Evolutionary conservation across 1,140 invertebrate genomes (phyloP).

Genomic region (Drosophila nikananu): DNA sequence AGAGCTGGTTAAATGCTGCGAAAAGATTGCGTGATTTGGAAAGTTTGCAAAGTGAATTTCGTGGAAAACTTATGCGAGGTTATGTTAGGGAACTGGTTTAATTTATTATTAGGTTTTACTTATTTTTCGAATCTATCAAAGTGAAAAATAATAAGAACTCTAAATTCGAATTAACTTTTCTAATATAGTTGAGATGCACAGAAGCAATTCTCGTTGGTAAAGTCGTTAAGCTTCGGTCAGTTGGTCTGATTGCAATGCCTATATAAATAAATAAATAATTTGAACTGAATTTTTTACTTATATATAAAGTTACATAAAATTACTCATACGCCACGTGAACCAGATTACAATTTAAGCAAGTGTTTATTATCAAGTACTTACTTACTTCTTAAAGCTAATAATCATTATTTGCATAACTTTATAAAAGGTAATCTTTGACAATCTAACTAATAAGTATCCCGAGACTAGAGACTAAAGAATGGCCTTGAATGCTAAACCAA

Average conservation of each 20-base stretch:
- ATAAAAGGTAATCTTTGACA: neutral
- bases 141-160: too few species aligned
- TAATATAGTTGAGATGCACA: neutral
- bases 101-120: neutral
- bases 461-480: neutral
- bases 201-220: neutral
- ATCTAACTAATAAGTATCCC: neutral
- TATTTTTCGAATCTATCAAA: too few species aligned
- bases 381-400: neutral
- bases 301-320: neutral
- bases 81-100: too few species aligned
- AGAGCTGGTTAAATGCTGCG: conserved; percentile 18
- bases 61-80: neutral
- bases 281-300: neutral
- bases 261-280: neutral
- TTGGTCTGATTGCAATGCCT: neutral
- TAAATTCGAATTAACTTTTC: too few species aligned
- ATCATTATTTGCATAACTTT: neutral
- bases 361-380: too few species aligned
- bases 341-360: too few species aligned
- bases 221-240: neutral
- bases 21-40: conserved; percentile 26
- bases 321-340: neutral
- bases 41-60: conserved; percentile 17
- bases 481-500: neutral